A percentile compares a stretch with the other conserved stretches of the same genome.
Evolutionary conservation across 1,140 invertebrate genomes (phyloP).

Genomic region (silkworm (Bombyx mori)): ASM3026992v2 NC_085129.1:7591501-7592000

Average conservation of each 20-base stretch:
- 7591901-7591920: neutral
- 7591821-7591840: neutral
- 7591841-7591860: neutral
- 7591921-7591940: neutral
- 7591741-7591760: neutral
- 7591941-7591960: too few relatives aligned
- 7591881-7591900: too few relatives aligned
- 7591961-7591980: too few relatives aligned
- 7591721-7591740: neutral
- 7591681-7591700: neutral
- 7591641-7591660: neutral
- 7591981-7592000: too few relatives aligned
- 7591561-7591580: neutral
- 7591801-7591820: neutral
- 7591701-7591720: too few relatives aligned
- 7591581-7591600: neutral
- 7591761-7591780: too few relatives aligned
- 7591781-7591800: too few relatives aligned
- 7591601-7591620: neutral
- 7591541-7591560: neutral
- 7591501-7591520: too few relatives aligned
- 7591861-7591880: neutral
- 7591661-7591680: slow-evolving; percentile 1
- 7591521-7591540: neutral
- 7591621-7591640: neutral